Evolutionary conservation across 2,888 invertebrate genomes (phyloP), one percentile per base, ranked within the genome.

Genomic region (Ametastegia equiseti): DNA sequence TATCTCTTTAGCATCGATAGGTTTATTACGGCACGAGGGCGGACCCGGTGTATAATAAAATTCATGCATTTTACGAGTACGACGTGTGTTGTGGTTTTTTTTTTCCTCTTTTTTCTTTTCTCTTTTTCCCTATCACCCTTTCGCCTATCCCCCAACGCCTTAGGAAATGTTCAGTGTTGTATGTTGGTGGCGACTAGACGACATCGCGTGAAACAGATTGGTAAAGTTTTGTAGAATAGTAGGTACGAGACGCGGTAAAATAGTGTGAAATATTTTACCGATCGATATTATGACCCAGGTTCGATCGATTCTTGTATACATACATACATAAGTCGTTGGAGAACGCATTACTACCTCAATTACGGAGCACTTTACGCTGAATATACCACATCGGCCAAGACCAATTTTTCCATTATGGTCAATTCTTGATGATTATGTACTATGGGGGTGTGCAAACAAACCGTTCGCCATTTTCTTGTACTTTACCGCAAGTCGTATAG

Each of bases 1-100:
- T 80, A 80, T 80, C 80, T 57, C 54, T 71, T 54, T 54, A 73
- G 30, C 71, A 71, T 80, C 80, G 80, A 73, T 80, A 71, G 57
- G 39, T 73, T 73, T 80, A 80, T 80, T 73, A 50, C 27, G 13
- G 39, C 54, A 30, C 54, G n/a, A 47, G 11, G 50, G 13, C 65
- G 79, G 36, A 47, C 80, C n/a, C 11, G 15, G 23, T 36, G 23
- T 54, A 30, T 23, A 69, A 67, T 80, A 69, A 75, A 75, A 75
- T 75, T 75, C 5, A 75, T 36, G 19, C 54, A 75, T 75, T 75
- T 50, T 23, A 33, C 50, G 33, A 33, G 50, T 15, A 50, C 50
- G 54, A 75, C 11, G 36, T 75, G 54, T 75, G 19, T 30, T 5
- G 75, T 50, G n/a, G 13, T 50, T 80, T 13, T 67, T 50, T 50